A percentile compares a stretch with the other conserved stretches of the same genome.
These are phyloP conservation scores for Chaetura pelagica DNA, from an alignment of 2,113 vertebrate species.

Conservation along the genomic window DNA sequence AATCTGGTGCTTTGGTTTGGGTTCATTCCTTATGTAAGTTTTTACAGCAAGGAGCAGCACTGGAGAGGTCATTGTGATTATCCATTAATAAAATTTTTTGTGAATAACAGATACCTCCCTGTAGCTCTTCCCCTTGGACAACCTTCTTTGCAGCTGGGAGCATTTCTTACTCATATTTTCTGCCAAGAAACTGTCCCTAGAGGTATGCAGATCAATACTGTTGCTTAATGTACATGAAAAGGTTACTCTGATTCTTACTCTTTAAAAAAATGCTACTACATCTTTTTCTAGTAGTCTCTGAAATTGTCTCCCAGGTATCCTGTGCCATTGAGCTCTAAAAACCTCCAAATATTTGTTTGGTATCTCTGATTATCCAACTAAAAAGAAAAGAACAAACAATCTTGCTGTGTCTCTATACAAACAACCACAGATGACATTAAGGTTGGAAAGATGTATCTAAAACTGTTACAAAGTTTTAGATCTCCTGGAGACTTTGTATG, in stretches of 20 bases:
- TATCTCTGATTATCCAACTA: background rate
- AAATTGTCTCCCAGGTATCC: background rate
- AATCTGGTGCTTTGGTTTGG: background rate
- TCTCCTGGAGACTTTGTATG: background rate
- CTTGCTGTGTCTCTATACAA: background rate
- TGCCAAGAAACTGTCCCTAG: background rate
- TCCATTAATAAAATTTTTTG: background rate
- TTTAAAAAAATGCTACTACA: background rate
- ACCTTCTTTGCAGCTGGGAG: background rate
- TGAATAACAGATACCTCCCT: background rate
- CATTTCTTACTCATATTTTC: constrained; percentile 6
- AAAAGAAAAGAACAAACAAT: background rate
- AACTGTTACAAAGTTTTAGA: background rate
- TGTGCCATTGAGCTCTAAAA: background rate
- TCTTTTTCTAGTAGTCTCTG: background rate
- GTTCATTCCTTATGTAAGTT: background rate
- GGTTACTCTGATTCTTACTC: background rate
- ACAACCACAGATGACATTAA: background rate
- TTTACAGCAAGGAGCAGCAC: background rate
- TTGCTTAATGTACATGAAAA: constrained; percentile 3
- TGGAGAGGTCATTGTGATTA: background rate
- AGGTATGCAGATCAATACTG: background rate
- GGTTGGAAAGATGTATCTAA: background rate
- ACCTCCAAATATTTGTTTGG: constrained; percentile 10
- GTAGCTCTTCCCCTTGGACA: background rate